These are phyloP conservation scores for Drosophila pseudoobscura DNA, from an alignment of 1,140 invertebrate species.

Conservation along the genomic window DNA sequence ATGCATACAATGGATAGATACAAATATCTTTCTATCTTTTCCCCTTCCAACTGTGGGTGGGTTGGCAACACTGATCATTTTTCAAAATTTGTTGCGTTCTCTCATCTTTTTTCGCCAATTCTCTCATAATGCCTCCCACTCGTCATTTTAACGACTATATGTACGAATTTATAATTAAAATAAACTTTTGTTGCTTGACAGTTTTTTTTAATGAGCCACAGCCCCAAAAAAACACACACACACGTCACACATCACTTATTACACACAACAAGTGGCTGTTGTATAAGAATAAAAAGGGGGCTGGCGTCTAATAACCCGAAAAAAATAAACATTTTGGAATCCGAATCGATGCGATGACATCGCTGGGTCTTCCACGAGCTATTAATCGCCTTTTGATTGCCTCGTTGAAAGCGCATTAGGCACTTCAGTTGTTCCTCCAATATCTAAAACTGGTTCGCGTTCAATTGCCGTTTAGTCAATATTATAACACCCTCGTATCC, in stretches of 20 bases:
- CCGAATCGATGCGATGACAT: slow-evolving; percentile 17
- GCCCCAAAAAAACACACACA: slow-evolving; percentile 10
- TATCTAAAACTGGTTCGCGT: slow-evolving; percentile 51
- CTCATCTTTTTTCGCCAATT: slow-evolving; percentile 30
- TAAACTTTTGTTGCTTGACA: slow-evolving; percentile 15
- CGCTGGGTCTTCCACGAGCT: slow-evolving; percentile 14
- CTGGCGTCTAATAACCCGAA: slow-evolving; percentile 24
- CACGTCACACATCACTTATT: no score
- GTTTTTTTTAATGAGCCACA: slow-evolving; percentile 9
- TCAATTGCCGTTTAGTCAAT: slow-evolving; percentile 41
- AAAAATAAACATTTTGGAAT: slow-evolving; percentile 28
- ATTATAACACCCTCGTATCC: slow-evolving; percentile 30
- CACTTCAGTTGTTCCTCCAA: slow-evolving; percentile 34
- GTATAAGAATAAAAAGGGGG: slow-evolving; percentile 14
- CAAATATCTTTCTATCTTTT: neutral
- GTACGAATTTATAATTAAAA: slow-evolving; percentile 55
- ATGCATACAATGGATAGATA: neutral
- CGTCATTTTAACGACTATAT: slow-evolving; percentile 12
- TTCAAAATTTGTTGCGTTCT: slow-evolving; percentile 10
- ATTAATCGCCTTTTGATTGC: slow-evolving; percentile 68
- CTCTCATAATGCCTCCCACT: slow-evolving; percentile 39
- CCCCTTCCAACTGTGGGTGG: neutral
- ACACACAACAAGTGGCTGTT: slow-evolving; percentile 43
- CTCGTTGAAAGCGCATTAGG: slow-evolving; percentile 54
- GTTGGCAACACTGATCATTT: slow-evolving; percentile 30